phyloP scores from a whole-genome alignment of 1,140 invertebrate species.

The Zaprionus ghesquierei region DNA sequence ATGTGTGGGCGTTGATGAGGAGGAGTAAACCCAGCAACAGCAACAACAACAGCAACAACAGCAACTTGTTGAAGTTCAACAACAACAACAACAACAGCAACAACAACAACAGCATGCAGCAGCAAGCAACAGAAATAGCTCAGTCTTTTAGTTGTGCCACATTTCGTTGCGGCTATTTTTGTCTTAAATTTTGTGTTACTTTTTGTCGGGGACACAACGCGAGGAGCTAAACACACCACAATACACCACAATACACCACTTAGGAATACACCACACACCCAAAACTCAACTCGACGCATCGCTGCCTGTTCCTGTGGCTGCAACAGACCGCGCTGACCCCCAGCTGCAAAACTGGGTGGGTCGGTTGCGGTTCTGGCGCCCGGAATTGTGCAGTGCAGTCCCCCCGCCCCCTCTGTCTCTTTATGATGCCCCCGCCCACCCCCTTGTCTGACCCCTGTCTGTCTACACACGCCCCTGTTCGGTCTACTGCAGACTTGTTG shows the following conservation, averaged over 20 bases:
- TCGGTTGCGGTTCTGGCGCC: background rate
- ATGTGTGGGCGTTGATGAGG: constrained; percentile 94
- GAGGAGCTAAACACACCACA: background rate
- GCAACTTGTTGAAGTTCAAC: constrained; percentile 48
- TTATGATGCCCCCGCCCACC: background rate
- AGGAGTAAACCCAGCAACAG: constrained; percentile 83
- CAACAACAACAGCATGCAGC: constrained; percentile 17
- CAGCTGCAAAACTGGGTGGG: background rate
- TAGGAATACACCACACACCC: background rate
- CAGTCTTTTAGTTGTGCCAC: background rate
- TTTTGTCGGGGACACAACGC: background rate
- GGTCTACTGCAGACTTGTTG: constrained; percentile 36
- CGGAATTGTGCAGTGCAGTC: background rate
- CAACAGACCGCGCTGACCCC: background rate
- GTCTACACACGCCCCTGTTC: background rate
- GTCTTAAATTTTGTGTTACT: background rate
- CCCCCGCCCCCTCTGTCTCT: background rate
- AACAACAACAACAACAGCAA: constrained; percentile 9
- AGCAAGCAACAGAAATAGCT: constrained; percentile 19
- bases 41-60: constrained; percentile 22
- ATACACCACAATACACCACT: background rate
- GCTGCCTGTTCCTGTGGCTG: background rate
- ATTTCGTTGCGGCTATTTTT: constrained; percentile 7
- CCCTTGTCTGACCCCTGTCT: background rate
- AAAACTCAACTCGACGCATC: background rate